Conservation (phyloP, 2,888 invertebrate genomes). For the Lasioglossum marginatum region DNA sequence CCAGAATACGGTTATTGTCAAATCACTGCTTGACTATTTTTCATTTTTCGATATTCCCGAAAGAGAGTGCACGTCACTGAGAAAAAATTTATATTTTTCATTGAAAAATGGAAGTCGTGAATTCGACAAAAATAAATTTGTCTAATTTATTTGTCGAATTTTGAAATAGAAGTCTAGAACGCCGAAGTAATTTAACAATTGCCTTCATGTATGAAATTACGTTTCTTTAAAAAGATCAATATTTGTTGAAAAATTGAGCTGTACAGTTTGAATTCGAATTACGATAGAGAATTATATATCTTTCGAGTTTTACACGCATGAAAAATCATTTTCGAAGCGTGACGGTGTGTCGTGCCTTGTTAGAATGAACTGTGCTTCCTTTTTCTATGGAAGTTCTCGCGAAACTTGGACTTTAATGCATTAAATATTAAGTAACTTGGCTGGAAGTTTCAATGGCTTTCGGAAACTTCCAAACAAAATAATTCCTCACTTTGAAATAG, state of each 20-base stretch:
- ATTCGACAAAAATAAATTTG: too few relatives aligned
- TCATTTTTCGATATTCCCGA: too few relatives aligned
- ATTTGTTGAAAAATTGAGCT: not conserved
- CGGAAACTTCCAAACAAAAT: conserved; percentile 12
- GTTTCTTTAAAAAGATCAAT: not conserved
- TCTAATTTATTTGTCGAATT: too few relatives aligned
- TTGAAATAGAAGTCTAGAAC: too few relatives aligned
- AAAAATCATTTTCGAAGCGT: not conserved
- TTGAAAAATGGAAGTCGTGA: too few relatives aligned
- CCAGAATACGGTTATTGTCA: too few relatives aligned
- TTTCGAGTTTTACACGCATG: not conserved
- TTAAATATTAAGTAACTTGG: conserved; percentile 11
- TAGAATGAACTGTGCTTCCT: not conserved
- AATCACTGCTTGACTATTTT: too few relatives aligned
- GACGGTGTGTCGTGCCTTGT: not conserved
- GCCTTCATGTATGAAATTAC: too few relatives aligned
- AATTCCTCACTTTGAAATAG: not conserved
- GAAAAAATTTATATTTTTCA: too few relatives aligned
- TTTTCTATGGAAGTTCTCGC: not conserved
- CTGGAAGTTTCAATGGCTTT: not conserved
- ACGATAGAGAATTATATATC: not conserved
- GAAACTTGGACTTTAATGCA: conserved; percentile 1
- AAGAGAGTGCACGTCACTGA: too few relatives aligned
- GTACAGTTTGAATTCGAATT: not conserved
- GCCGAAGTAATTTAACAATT: too few relatives aligned